Base-by-base conservation (phyloP, 2,797 vertebrate genomes). In the Clamator glandarius region DNA sequence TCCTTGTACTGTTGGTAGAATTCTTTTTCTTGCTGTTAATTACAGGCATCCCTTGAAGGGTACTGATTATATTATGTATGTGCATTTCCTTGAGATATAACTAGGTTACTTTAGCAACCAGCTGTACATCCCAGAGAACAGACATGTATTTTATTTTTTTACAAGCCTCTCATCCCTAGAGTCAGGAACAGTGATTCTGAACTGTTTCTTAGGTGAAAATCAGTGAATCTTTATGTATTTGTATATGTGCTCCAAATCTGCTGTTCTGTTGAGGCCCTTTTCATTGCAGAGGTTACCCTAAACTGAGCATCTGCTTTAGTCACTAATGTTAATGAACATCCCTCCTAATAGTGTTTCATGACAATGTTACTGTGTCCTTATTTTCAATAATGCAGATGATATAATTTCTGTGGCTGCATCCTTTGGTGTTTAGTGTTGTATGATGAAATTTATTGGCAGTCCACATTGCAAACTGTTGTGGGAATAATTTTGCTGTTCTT, bases 71-170 rank as follows among this genome's bases (percentile, higher is more conserved):
- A 33, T 81, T 84, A 67, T 61, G 19, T 78, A 18, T 15, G 7
- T 84, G 19, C 11, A 9, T 89, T 94, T 90, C 44, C 89, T 50
- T 91, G 58, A 87, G 75, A 36, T 68, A 11, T 20, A 74, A 29
- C 48, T 64, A 62, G 36, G 64, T 87, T 92, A 75, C 39, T 87
- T 84, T 31, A 75, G 59, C 63, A 92, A 76, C 31, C 16, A 80
- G n/a, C 52, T 89, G 36, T 77, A 57, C 18, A 1, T 92, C 82
- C 21, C 21, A 39, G 86, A 74, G 44, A 72, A 63, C 9, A 90
- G 48, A n/a, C 24, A 62, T 2, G 11, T 70, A 17, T 48, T 70
- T 77, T 63, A 16, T 66, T 78, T 89, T 90, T 29, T 35, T 55
- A 63, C 3, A 63, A 75, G 31, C 3, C 0, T 84, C 16, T 91